Conservation (phyloP, 2,888 invertebrate species). For the Busseola fusca region DNA sequence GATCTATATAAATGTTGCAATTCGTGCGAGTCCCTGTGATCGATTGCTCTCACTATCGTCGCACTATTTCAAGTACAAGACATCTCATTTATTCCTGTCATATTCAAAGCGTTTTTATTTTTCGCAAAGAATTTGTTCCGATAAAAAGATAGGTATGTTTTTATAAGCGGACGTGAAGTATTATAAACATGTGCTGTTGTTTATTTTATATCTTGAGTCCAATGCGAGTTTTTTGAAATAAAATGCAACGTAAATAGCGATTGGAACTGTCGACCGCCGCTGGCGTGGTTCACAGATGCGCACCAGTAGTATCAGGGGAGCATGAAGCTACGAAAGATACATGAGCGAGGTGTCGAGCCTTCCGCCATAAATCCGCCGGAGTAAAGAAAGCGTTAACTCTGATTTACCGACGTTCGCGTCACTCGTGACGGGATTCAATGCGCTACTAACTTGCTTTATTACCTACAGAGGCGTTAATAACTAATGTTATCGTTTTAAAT, state of each 20-base stretch:
- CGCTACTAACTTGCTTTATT: conserved; percentile 60
- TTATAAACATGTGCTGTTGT: conserved; percentile 68
- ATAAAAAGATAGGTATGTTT: conserved; percentile 70
- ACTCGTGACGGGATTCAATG: conserved; percentile 70
- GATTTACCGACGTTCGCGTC: conserved; percentile 80
- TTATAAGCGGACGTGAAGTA: conserved; percentile 68
- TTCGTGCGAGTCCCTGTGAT: conserved; percentile 80
- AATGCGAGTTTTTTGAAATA: conserved; percentile 66
- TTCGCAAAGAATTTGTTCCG: conserved; percentile 69
- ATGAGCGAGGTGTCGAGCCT: conserved; percentile 74
- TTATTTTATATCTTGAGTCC: conserved; percentile 65
- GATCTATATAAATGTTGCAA: conserved; percentile 85
- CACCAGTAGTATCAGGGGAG: conserved; percentile 71
- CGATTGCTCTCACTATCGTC: conserved; percentile 80
- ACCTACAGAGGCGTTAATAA: conserved; percentile 51
- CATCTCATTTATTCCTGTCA: conserved; percentile 83
- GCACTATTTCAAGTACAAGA: conserved; percentile 82
- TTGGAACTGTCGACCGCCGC: conserved; percentile 48
- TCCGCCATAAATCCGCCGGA: conserved; percentile 78
- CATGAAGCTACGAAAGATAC: conserved; percentile 72
- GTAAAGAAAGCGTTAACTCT: conserved; percentile 84
- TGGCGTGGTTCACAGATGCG: conserved; percentile 61
- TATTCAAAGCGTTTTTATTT: conserved; percentile 78
- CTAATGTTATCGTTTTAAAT: conserved; percentile 44
- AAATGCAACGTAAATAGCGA: conserved; percentile 64